Evolutionary conservation across 2,888 invertebrate genomes (phyloP).

Genomic region (Congeria kusceri): DNA sequence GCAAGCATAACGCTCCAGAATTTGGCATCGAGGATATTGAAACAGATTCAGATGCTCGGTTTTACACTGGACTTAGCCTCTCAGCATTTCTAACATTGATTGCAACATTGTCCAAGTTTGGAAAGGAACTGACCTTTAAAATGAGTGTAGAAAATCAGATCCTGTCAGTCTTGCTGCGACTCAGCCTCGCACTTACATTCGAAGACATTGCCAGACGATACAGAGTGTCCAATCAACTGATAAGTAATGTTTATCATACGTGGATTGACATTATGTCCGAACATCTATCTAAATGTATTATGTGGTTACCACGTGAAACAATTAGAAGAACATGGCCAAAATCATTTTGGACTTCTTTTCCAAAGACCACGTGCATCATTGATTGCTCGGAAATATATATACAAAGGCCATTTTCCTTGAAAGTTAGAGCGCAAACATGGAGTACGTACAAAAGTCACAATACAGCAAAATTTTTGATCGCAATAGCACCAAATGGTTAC

Average conservation of each 20-base stretch:
- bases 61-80: constrained; percentile 36
- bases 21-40: constrained; percentile 22
- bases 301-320: constrained; percentile 19
- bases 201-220: constrained; percentile 39
- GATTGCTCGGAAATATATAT: constrained; percentile 40
- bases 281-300: constrained; percentile 23
- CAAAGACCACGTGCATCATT: constrained; percentile 41
- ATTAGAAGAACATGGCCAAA: constrained; percentile 31
- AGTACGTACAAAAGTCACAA: not conserved
- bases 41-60: constrained; percentile 24
- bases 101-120: constrained; percentile 18
- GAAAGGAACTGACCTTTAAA: constrained; percentile 22
- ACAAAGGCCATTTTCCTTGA: not conserved
- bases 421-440: not conserved
- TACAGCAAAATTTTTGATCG: not conserved
- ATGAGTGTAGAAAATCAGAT: constrained; percentile 33
- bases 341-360: constrained; percentile 21
- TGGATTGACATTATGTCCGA: constrained; percentile 42
- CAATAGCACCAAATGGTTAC: not conserved
- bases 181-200: constrained; percentile 35
- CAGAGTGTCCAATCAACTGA: constrained; percentile 22
- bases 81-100: constrained; percentile 26
- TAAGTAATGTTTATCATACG: constrained; percentile 25
- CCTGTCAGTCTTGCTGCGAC: constrained; percentile 26
- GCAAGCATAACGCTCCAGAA: constrained; percentile 16